These are phyloP conservation scores for Caradrina kadenii DNA, from an alignment of 2,888 invertebrate species.

Conservation along the genomic window DNA sequence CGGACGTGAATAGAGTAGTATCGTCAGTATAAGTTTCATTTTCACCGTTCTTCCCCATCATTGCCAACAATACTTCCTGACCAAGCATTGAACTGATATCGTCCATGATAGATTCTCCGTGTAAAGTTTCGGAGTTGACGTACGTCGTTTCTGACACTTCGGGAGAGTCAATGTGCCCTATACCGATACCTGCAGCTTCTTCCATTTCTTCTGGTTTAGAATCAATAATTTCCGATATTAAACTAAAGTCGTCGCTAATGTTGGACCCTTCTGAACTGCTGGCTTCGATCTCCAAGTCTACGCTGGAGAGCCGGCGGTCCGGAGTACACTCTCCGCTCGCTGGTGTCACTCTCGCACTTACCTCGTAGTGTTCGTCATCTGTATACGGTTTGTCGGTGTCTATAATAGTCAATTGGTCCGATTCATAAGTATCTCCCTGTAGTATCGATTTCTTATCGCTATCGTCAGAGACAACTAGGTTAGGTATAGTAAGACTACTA, in stretches of 20 bases:
- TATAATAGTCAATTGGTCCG: constrained; percentile 92
- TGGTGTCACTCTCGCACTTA: constrained; percentile 79
- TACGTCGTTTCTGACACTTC: constrained; percentile 94
- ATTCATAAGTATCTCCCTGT: constrained; percentile 90
- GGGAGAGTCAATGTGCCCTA: constrained; percentile 96
- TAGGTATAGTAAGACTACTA: constrained; percentile 88
- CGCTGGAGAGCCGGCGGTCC: constrained; percentile 83
- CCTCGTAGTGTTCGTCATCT: constrained; percentile 85
- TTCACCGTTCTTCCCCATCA: constrained; percentile 91
- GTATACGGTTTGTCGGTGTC: constrained; percentile 91
- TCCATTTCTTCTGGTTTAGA: constrained; percentile 84
- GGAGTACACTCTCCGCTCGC: constrained; percentile 84
- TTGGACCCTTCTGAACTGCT: constrained; percentile 91
- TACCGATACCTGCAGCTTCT: constrained; percentile 91
- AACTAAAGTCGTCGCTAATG: constrained; percentile 93
- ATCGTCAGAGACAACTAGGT: constrained; percentile 87
- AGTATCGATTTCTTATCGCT: constrained; percentile 85
- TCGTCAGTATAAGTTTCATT: constrained; percentile 94
- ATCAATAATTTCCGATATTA: constrained; percentile 92
- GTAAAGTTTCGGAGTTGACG: constrained; percentile 93
- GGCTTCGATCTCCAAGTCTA: constrained; percentile 88
- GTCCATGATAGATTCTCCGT: constrained; percentile 95
- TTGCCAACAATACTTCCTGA: constrained; percentile 92
- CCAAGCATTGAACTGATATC: constrained; percentile 94
- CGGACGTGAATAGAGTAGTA: constrained; percentile 92